Percentiles rank a stretch among this genome's conserved stretches.
Evolutionary conservation across 2,113 vertebrate genomes (phyloP).

Genomic region (Harpagus bidentatus): DNA sequence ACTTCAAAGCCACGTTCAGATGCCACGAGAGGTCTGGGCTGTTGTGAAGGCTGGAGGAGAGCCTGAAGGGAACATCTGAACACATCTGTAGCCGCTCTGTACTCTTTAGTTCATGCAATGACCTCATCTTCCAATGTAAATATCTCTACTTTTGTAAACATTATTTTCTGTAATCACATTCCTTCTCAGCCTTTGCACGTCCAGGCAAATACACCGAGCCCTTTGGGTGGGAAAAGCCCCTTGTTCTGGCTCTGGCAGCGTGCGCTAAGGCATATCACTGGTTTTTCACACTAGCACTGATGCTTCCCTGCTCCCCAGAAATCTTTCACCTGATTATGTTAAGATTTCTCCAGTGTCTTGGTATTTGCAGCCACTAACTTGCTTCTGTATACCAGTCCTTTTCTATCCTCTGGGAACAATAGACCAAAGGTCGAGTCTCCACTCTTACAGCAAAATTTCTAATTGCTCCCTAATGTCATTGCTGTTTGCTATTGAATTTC

Average conservation of each 20-base stretch:
- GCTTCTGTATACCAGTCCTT: not conserved
- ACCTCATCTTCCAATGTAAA: not conserved
- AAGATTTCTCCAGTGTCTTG: not conserved
- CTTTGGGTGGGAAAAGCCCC: not conserved
- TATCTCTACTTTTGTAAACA: not conserved
- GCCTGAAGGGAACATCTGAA: not conserved
- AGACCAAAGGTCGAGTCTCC: not conserved
- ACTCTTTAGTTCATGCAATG: not conserved
- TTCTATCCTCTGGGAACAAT: not conserved
- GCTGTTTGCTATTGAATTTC: not conserved
- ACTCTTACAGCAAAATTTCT: not conserved
- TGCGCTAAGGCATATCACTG: not conserved
- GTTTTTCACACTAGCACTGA: not conserved
- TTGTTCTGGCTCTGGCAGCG: not conserved
- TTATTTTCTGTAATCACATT: not conserved
- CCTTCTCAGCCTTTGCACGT: not conserved
- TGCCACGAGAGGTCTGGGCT: not conserved
- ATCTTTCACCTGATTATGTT: rapidly evolving
- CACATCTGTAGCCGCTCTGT: not conserved
- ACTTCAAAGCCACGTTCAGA: not conserved
- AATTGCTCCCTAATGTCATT: not conserved
- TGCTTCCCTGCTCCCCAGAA: not conserved
- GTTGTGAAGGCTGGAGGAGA: not conserved
- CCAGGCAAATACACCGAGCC: not conserved
- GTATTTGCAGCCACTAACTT: not conserved